These are phyloP conservation scores for Montipora efflorescens DNA, from an alignment of 64 coral and sea anemone genomes.

Conservation along the genomic window DNA sequence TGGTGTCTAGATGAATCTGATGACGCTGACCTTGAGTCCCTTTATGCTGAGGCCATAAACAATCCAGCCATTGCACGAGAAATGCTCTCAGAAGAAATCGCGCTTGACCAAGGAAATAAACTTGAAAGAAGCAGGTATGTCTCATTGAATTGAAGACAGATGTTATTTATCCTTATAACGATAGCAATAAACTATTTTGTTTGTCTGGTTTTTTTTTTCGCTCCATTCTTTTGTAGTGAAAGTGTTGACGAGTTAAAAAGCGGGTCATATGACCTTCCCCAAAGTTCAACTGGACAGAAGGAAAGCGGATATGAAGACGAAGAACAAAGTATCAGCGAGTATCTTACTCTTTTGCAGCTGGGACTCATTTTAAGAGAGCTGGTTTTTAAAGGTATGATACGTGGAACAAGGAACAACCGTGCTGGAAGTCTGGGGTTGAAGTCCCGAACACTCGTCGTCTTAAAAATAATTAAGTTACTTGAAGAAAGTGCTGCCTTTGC, in stretches of 20 bases:
- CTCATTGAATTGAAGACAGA: not conserved
- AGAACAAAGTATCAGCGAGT: constrained; percentile 41
- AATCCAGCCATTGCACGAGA: constrained; percentile 30
- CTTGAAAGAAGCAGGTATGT: not conserved
- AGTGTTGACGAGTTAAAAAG: not conserved
- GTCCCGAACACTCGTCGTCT: too few relatives aligned
- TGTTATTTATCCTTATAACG: too few relatives aligned
- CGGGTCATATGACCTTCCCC: not conserved
- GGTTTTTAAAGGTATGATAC: constrained; percentile 34
- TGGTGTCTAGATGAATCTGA: constrained; percentile 12
- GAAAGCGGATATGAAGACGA: constrained; percentile 4
- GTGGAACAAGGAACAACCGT: too few relatives aligned
- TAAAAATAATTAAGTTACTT: too few relatives aligned
- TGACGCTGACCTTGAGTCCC: not conserved
- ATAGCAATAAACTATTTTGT: not conserved
- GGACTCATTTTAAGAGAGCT: constrained; percentile 61
- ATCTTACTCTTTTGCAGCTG: constrained; percentile 72
- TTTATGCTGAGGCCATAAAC: not conserved
- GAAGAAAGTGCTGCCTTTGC: too few relatives aligned
- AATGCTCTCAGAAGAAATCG: not conserved
- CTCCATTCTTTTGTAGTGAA: not conserved
- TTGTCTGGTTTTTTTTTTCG: not conserved
- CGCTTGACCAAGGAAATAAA: not conserved
- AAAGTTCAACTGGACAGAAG: not conserved
- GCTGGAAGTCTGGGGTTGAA: too few relatives aligned